Percentiles rank a stretch among this genome's conserved stretches.
phyloP scores from a whole-genome alignment of 2,888 invertebrate genomes.

The Carcina quercana region DNA sequence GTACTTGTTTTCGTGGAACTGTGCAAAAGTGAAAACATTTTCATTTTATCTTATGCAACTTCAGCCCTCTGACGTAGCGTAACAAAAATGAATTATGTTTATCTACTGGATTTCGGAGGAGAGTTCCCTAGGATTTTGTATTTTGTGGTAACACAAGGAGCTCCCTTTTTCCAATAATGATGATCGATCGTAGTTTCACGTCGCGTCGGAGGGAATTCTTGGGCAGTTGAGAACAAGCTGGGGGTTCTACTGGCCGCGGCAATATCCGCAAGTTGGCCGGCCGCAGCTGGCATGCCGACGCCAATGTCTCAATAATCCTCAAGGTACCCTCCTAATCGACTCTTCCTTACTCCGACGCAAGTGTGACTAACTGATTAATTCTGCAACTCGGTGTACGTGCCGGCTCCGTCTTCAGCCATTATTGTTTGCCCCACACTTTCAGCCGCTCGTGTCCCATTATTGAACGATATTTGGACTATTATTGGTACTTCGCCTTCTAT shows the following conservation, averaged over 20 bases:
- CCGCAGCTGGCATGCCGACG: constrained; percentile 63
- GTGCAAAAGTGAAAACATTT: too few species aligned
- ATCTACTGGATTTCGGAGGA: too few species aligned
- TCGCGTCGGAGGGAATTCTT: constrained; percentile 47
- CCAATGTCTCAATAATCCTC: constrained; percentile 71
- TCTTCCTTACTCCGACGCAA: constrained; percentile 68
- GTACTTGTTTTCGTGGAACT: too few species aligned
- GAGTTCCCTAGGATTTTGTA: too few species aligned
- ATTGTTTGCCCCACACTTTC: constrained; percentile 61
- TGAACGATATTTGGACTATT: constrained; percentile 63
- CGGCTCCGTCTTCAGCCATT: constrained; percentile 46
- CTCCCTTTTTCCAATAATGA: constrained; percentile 56
- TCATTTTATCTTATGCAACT: too few species aligned
- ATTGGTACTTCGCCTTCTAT: constrained; percentile 48
- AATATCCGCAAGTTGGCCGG: constrained; percentile 63
- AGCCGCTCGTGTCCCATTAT: constrained; percentile 51
- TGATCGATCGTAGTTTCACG: constrained; percentile 61
- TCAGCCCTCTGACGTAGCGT: too few species aligned
- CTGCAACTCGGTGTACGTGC: constrained; percentile 59
- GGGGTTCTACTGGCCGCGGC: constrained; percentile 50
- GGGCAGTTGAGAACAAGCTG: constrained; percentile 66
- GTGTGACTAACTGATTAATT: constrained; percentile 74
- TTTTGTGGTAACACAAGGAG: constrained; percentile 36
- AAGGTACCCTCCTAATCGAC: constrained; percentile 72
- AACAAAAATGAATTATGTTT: too few species aligned